Evolutionary conservation across 2,888 invertebrate genomes (phyloP), one percentile per base, ranked within the genome.

Genomic region (Drosophila paranaensis): DNA sequence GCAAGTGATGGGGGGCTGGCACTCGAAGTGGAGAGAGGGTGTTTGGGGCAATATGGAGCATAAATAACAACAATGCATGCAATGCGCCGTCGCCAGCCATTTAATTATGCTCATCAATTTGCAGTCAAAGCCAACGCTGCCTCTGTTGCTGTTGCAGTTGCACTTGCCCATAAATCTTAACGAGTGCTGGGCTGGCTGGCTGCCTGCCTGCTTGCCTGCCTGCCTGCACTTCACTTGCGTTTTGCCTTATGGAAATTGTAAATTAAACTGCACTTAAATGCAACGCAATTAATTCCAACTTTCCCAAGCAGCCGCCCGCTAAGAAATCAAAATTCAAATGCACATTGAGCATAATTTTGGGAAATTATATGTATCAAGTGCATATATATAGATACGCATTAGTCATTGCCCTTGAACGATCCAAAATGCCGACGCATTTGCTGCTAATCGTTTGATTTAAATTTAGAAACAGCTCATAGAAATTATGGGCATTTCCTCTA

Each of bases 61-160:
- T 89, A 85, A 85, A 89, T 87, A 87, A 89, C 89, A 88, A 84
- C 88, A 83, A 77, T 74, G 84, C 84, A 89, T 83, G 83, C 83
- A 85, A 88, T 77, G 71, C 73, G 57, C 75, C 81, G 72, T 71
- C 81, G 81, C 79, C 75, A 71, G 76, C 72, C 85, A 85, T 89
- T 86, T 86, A 86, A 86, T 86, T 86, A 86, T 89, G 85, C 89
- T 82, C 85, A 86, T 86, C 85, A 86, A 86, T 89, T 89, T 81
- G 79, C 82, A 74, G 82, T 70, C 46, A 60, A 60, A 60, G 68
- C 56, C 16, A 53, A 43, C 14, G 56, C 55, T 9, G 55, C 55
- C 5, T 20, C 30, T 14, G 42, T 20, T 6, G 35, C 3, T 13
- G 60, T 57, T 60, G 67, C 55, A 39, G 39, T 60, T 73, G 68